These are phyloP conservation scores for Hydropsyche betteni DNA, from an alignment of 2,888 invertebrate genomes.

Conservation along the genomic window DNA sequence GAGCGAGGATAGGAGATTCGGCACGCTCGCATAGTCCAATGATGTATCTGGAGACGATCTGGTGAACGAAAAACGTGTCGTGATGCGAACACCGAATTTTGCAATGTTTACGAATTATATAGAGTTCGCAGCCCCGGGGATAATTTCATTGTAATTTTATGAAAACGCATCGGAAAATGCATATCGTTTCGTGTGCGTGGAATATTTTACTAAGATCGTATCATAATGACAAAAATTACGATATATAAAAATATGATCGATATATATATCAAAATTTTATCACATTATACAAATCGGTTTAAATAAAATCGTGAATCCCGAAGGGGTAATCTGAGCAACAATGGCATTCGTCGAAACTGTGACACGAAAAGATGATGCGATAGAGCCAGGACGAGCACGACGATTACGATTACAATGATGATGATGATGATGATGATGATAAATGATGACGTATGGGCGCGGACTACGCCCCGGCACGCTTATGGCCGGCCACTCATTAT, in stretches of 20 bases:
- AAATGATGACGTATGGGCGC: slow-evolving; percentile 38
- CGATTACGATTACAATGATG: background rate
- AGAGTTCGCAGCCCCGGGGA: no score
- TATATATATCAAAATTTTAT: no score
- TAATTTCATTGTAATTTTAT: no score
- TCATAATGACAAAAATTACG: background rate
- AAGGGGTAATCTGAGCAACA: background rate
- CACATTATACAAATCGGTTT: background rate
- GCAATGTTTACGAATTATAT: no score
- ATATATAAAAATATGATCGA: background rate
- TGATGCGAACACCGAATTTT: no score
- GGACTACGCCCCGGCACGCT: slow-evolving; percentile 44
- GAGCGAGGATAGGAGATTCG: slow-evolving; percentile 32
- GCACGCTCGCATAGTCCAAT: background rate
- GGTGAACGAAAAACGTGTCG: no score
- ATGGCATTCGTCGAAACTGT: slow-evolving; percentile 1
- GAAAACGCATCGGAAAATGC: no score
- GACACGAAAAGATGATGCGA: slow-evolving; percentile 21
- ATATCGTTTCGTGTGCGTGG: no score
- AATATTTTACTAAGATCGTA: background rate
- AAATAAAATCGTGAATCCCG: background rate
- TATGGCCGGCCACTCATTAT: slow-evolving; percentile 38
- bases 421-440: slow-evolving; percentile 37
- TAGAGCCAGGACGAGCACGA: slow-evolving; percentile 13
- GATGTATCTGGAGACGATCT: slow-evolving; percentile 5